phyloP scores from a whole-genome alignment of 2,113 vertebrate species.

The Micronycteris hirsuta region DNA sequence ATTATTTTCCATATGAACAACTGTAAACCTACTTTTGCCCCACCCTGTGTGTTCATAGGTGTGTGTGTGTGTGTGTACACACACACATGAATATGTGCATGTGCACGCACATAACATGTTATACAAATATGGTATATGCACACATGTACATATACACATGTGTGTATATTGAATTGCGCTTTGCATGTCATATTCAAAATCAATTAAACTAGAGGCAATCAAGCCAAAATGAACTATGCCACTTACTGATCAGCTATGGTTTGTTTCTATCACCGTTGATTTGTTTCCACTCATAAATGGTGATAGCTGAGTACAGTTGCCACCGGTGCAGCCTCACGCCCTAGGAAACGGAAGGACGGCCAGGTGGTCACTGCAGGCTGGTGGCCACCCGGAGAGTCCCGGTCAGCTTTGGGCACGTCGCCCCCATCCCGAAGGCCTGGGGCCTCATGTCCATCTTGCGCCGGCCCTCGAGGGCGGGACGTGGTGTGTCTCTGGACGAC shows the following conservation, averaged over 20 bases:
- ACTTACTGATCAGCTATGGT: fast-evolving
- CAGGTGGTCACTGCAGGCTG: too few species aligned
- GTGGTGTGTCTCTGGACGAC: not conserved
- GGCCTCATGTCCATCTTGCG: too few species aligned
- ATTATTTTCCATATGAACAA: not conserved
- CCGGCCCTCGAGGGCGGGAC: fast-evolving
- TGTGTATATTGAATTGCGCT: too few species aligned
- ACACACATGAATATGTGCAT: too few species aligned
- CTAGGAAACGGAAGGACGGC: not conserved
- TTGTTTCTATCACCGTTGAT: not conserved
- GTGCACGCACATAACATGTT: too few species aligned
- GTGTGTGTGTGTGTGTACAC: too few species aligned
- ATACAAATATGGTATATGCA: too few species aligned
- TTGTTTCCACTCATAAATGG: too few species aligned
- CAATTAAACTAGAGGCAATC: not conserved
- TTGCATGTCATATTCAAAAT: too few species aligned
- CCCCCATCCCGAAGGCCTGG: fast-evolving
- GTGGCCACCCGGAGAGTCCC: fast-evolving
- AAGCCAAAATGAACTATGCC: fast-evolving
- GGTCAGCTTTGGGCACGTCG: fast-evolving
- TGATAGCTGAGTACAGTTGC: not conserved
- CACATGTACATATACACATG: too few species aligned
- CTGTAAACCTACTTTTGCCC: not conserved
- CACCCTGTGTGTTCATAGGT: not conserved
- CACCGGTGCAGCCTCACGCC: fast-evolving